Evolutionary conservation across 35 echinoderm and acorn worm genomes (phyloP).

Genomic region (Apostichopus parvimensis): DNA sequence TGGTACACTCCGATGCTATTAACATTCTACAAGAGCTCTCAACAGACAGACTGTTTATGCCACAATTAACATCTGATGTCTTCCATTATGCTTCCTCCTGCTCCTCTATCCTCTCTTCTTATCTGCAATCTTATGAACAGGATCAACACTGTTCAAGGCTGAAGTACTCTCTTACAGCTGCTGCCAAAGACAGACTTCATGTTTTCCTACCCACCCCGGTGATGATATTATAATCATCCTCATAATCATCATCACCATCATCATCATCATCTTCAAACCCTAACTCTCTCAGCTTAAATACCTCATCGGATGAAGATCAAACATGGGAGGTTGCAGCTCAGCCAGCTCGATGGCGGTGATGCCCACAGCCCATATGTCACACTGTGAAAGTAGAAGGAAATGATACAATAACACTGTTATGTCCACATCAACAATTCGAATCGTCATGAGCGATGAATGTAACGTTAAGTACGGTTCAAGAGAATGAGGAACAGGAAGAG

Average conservation of each 20-base stretch:
- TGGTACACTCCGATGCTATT: too few relatives aligned
- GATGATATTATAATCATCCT: neutral
- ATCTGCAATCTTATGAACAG: too few relatives aligned
- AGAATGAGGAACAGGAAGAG: too few relatives aligned
- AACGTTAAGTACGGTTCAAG: too few relatives aligned
- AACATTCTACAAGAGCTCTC: too few relatives aligned
- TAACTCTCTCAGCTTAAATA: slow-evolving; percentile 6
- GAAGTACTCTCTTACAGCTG: neutral
- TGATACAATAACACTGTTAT: neutral
- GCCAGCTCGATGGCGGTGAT: slow-evolving; percentile 96
- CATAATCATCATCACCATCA: neutral
- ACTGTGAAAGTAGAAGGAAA: slow-evolving; percentile 65
- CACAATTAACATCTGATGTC: too few relatives aligned
- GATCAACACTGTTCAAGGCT: too few relatives aligned
- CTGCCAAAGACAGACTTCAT: neutral
- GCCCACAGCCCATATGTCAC: slow-evolving; percentile 97
- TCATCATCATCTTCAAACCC: neutral
- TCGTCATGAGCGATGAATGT: too few relatives aligned
- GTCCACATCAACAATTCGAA: neutral
- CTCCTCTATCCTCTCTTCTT: too few relatives aligned
- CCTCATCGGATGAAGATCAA: slow-evolving; percentile 99
- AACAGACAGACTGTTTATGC: too few relatives aligned
- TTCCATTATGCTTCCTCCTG: too few relatives aligned
- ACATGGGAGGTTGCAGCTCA: slow-evolving; percentile 96
- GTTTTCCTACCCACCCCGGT: neutral